Conservation (phyloP, 1,140 invertebrate species). For the Drosophila yakuba region DNA sequence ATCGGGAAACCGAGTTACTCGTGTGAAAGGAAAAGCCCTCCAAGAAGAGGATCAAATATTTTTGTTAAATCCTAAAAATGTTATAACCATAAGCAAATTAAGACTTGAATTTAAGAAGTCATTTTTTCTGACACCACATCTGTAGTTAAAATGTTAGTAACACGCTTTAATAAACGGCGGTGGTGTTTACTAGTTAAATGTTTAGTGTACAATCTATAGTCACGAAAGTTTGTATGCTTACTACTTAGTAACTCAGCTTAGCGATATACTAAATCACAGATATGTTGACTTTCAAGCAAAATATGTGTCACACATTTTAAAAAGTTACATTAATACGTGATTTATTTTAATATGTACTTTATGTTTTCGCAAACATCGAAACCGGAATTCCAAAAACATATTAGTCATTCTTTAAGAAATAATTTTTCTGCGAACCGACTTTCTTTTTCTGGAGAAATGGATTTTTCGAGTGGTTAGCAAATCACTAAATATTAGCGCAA, state of each 20-base stretch:
- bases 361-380: background rate
- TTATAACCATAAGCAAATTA: too few relatives aligned
- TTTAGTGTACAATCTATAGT: background rate
- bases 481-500: too few relatives aligned
- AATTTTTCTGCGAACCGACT: background rate
- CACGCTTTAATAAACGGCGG: too few relatives aligned
- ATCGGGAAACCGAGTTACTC: constrained; percentile 1
- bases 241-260: background rate
- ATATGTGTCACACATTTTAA: background rate
- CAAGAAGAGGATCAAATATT: too few relatives aligned
- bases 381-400: background rate
- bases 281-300: background rate
- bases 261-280: background rate
- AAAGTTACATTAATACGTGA: background rate
- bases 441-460: background rate
- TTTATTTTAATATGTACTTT: too few relatives aligned
- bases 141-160: too few relatives aligned
- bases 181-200: too few relatives aligned
- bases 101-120: too few relatives aligned
- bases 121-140: too few relatives aligned
- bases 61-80: too few relatives aligned
- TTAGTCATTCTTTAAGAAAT: background rate
- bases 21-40: background rate
- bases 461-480: background rate
- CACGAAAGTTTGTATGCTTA: background rate